Conservation (phyloP, 2,888 invertebrate genomes). For the Ochropacha duplaris region DNA sequence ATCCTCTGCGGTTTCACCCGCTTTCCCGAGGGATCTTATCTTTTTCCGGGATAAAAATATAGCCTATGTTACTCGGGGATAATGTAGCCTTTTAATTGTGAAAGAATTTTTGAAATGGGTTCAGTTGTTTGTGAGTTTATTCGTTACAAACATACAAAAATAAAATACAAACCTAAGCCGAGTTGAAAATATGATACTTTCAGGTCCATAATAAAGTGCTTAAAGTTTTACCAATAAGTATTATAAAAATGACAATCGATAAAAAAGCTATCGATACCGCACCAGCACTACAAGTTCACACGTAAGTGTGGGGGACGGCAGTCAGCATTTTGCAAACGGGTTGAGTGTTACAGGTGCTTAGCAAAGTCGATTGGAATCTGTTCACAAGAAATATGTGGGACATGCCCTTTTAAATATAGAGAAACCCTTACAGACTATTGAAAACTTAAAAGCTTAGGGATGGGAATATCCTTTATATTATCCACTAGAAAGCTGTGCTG, state of each 20-base stretch:
- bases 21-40: no score
- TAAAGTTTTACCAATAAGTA: background rate
- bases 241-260: background rate
- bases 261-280: conserved; percentile 13
- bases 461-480: background rate
- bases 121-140: no score
- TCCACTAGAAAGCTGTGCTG: no score
- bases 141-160: no score
- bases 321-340: conserved; percentile 79
- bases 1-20: no score
- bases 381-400: conserved; percentile 23
- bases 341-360: conserved; percentile 66
- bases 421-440: background rate
- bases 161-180: no score
- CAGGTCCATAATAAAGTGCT: no score
- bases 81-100: no score
- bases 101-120: no score
- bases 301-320: conserved; percentile 50
- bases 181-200: no score
- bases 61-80: no score
- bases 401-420: conserved; percentile 9
- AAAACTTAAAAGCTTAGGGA: background rate
- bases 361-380: conserved; percentile 31
- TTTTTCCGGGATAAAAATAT: no score
- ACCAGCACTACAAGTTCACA: conserved; percentile 37